A percentile compares a stretch with the other conserved stretches of the same genome.
Conservation (phyloP, 1,140 invertebrate genomes). For the Eumaeus atala region DNA sequence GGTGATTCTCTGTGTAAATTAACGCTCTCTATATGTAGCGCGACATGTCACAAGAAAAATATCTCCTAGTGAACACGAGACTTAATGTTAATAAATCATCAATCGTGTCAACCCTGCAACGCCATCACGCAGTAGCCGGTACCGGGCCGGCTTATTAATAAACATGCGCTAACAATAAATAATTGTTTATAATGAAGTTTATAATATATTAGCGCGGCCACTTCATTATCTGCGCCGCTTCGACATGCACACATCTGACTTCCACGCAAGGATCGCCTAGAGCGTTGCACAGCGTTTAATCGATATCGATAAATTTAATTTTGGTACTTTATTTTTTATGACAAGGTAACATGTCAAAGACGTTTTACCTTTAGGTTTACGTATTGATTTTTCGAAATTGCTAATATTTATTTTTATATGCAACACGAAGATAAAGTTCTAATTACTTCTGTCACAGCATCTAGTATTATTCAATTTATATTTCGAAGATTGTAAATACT, state of each 20-base stretch:
- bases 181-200: conserved; percentile 75
- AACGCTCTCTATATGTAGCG: too few relatives aligned
- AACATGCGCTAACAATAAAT: conserved; percentile 74
- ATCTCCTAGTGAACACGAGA: not conserved
- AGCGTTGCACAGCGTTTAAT: conserved; percentile 20
- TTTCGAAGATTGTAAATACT: too few relatives aligned
- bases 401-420: too few relatives aligned
- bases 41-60: not conserved
- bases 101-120: conserved; percentile 36
- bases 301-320: conserved; percentile 30
- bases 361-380: too few relatives aligned
- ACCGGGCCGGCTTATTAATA: conserved; percentile 67
- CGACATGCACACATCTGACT: conserved; percentile 44
- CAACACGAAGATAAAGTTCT: too few relatives aligned
- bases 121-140: conserved; percentile 58
- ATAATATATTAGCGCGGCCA: conserved; percentile 73
- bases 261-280: conserved; percentile 39
- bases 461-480: too few relatives aligned
- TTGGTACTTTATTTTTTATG: too few relatives aligned
- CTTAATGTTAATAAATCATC: not conserved
- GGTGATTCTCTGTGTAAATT: too few relatives aligned
- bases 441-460: too few relatives aligned
- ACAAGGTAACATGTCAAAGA: too few relatives aligned
- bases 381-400: too few relatives aligned
- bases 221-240: conserved; percentile 59